Percentiles rank a stretch among this genome's conserved stretches.
Conservation (phyloP, 2,797 vertebrate species). For the Neomorphus geoffroyi region DNA sequence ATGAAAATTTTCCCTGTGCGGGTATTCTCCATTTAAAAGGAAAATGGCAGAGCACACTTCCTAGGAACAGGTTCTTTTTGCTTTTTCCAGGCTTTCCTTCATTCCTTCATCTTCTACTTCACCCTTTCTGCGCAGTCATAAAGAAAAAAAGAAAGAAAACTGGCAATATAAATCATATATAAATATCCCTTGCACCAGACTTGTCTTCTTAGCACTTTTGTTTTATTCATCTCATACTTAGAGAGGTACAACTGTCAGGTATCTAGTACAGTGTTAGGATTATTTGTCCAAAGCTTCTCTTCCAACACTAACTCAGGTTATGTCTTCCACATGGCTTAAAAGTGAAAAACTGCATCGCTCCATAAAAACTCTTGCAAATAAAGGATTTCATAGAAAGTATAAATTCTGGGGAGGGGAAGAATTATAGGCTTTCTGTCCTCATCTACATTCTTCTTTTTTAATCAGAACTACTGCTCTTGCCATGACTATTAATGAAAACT, state of each 20-base stretch:
- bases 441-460: not conserved
- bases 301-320: accelerated
- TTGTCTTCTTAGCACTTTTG: accelerated
- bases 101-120: accelerated
- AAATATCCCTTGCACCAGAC: accelerated
- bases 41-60: accelerated
- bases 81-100: not conserved
- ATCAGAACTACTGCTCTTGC: too few species aligned
- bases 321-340: accelerated
- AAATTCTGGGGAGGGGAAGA: accelerated
- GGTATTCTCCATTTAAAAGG: accelerated
- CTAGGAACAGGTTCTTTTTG: too few species aligned
- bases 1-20: accelerated
- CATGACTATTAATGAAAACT: accelerated
- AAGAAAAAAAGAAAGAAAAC: not conserved
- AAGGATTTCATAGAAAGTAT: accelerated
- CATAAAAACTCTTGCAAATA: accelerated
- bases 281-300: accelerated
- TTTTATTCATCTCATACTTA: accelerated
- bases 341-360: accelerated
- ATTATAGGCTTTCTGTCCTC: accelerated
- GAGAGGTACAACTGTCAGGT: accelerated
- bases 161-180: too few species aligned
- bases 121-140: not conserved
- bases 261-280: accelerated